Conservation (phyloP, 64 coral and sea anemone species). For the Catalaphyllia jardinei region DNA sequence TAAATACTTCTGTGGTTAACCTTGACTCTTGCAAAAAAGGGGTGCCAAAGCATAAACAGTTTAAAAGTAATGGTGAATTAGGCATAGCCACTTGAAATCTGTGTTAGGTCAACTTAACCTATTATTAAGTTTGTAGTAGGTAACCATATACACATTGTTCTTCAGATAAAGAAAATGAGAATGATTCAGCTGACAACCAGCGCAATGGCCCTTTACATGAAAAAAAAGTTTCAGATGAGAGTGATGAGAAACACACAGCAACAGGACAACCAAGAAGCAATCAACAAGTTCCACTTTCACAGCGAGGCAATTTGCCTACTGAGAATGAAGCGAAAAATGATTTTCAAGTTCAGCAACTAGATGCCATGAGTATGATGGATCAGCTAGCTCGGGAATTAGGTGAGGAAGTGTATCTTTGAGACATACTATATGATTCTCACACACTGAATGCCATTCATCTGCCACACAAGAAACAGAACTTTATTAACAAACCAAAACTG, state of each 20-base stretch:
- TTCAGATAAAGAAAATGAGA: conserved; percentile 41
- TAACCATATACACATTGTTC: neutral
- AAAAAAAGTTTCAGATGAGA: conserved; percentile 10
- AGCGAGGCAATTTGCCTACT: conserved; percentile 4
- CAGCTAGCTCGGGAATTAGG: conserved; percentile 30
- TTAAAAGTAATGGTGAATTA: no score
- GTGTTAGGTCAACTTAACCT: no score
- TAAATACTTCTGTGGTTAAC: no score
- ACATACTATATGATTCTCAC: neutral
- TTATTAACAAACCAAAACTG: no score
- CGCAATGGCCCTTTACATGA: conserved; percentile 13
- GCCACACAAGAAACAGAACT: no score
- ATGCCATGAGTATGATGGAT: conserved; percentile 37
- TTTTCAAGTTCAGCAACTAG: neutral
- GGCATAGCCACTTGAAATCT: no score
- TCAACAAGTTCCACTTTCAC: neutral
- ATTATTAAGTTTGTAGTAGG: neutral
- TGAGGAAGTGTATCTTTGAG: neutral
- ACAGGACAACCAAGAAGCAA: neutral
- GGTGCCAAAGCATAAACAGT: no score
- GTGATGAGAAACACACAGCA: neutral
- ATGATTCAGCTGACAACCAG: neutral
- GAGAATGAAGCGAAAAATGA: conserved; percentile 13
- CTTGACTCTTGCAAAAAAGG: no score
- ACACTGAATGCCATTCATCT: no score